Evolutionary conservation across 2,797 vertebrate species (phyloP), one percentile per base, ranked within the genome.

Genomic region (Hemitrygon akajei): DNA sequence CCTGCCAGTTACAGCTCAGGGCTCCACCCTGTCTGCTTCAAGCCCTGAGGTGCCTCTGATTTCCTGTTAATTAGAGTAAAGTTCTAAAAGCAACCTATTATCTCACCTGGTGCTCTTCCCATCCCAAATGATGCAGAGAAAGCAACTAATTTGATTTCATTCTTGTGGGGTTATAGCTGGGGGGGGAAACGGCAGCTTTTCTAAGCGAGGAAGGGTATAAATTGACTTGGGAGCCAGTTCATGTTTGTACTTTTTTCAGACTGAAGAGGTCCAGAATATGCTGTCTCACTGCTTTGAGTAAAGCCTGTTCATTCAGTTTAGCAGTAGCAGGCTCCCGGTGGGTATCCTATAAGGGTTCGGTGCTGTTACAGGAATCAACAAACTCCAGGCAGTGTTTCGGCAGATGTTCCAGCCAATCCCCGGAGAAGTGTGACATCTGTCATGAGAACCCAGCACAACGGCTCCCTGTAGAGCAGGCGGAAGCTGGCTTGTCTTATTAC

Each of bases 401-500:
- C 86, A 89, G 30, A n/a, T 89, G 63, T 69, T 25, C 63, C n/a
- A 37, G 14, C 34, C 63, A 20, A 34, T 37, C 86, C 86, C 86
- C 3, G 3, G 60, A 37, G 86, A 9, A 3, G 7, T 66, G 86
- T 22, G 86, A 37, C 86, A 37, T 89, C n/a, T 37, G 63, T 37
- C 63, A 89, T 18, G 9, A 89, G 86, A 66, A 34, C 14, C 86
- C 18, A 89, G 37, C n/a, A 66, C 0, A 20, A 37, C 10, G n/a
- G 16, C n/a, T 69, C 63, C 86, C 63, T 69, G 34, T 11, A 3
- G 63, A 66, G 20, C n/a, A 69, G 86, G 18, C 60, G 60, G 86
- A 89, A 69, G 86, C 86, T 89, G n/a, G 27, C 37, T 89, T 87
- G 84, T 66, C 18, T 66, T 89, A 37, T 89, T 89, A 22, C 34